Evolutionary conservation across 1,140 invertebrate species (phyloP), one percentile per base, ranked within the genome.

Genomic region (Maconellicoccus hirsutus): DNA sequence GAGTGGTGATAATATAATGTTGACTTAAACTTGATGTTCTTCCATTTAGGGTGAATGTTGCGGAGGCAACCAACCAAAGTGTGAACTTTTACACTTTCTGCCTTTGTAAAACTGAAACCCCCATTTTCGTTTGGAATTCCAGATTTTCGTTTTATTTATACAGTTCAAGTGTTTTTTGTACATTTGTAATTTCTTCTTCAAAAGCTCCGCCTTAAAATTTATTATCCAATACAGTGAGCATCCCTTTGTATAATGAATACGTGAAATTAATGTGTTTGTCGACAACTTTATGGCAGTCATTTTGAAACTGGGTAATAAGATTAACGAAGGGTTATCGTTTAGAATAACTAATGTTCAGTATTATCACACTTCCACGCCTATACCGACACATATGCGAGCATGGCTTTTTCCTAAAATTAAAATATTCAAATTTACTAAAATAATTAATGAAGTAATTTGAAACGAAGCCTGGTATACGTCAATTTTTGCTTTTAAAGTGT

Each of bases 21-120:
- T 26, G 61, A 66, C 61, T 66, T 66, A 66, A 66, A 66, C 61
- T 66, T 66, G 61, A 66, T 66, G 61, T 66, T 66, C 61, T 66
- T 66, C 61, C 61, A 66, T 66, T 66, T 66, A 66, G 61, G 61
- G 25, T 23, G 61, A 66, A 26, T 66, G 61, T 23, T 25, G 61
- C 25, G 61, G 61, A 66, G 25, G 61, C 61, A 66, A 66, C 61
- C 61, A 66, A 66, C 61, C 61, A 66, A 66, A 66, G 61, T 66
- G 61, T 66, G 61, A 66, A 26, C 61, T 66, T 66, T 66, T 66
- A 66, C 61, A 66, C 61, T 66, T 66, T 66, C 61, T 26, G 61
- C 61, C 61, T 66, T 66, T 66, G 25, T 66, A 23, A 66, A 66
- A 66, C 19, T 8, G 61, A 52, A 52, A 14, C 42, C 42, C 42